Conservation (phyloP, 2,113 vertebrate species). For the Octodon degus region DNA sequence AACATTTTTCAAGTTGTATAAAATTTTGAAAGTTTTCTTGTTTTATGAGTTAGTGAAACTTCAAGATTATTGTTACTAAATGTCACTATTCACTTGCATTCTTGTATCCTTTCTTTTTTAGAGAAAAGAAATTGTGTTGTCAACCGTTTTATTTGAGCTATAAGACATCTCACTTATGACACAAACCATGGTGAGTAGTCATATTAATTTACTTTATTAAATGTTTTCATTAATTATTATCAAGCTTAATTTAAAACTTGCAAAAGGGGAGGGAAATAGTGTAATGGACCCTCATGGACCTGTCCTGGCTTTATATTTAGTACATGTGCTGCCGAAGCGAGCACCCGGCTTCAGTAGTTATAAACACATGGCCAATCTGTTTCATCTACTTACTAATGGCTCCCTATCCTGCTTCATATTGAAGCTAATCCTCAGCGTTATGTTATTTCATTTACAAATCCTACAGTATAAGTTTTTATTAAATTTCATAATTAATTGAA, state of each 20-base stretch:
- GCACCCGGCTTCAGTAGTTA: background rate
- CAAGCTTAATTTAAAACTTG: background rate
- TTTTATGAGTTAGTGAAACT: background rate
- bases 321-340: too few relatives aligned
- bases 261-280: background rate
- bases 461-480: background rate
- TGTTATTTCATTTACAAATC: slow-evolving; percentile 28
- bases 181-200: background rate
- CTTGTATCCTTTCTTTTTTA: slow-evolving; percentile 17
- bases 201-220: background rate
- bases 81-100: background rate
- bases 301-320: background rate
- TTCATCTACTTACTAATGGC: background rate
- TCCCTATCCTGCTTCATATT: background rate
- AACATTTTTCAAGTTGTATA: slow-evolving; percentile 14
- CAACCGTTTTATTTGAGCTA: background rate
- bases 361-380: background rate
- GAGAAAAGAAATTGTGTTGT: background rate
- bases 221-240: slow-evolving; percentile 5
- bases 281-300: background rate
- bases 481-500: background rate
- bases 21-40: background rate
- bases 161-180: background rate
- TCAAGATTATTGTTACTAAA: slow-evolving; percentile 29
- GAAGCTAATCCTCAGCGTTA: background rate